Percentiles rank a stretch among this genome's conserved stretches.
Conservation (phyloP, 1,140 invertebrate genomes). For the Pachyrhynchus sulphureomaculatus region DNA sequence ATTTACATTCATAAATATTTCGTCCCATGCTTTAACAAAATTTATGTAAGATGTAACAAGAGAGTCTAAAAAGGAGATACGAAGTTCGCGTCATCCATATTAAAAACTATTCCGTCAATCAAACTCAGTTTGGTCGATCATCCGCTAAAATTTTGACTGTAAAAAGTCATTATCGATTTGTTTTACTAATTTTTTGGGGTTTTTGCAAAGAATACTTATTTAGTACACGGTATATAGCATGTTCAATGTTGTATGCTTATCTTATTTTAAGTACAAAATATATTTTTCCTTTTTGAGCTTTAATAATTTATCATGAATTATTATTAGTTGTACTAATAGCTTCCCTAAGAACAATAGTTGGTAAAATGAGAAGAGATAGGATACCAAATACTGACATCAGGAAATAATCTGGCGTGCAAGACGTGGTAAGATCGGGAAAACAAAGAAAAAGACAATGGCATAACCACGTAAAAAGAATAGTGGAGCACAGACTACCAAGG, state of each 20-base stretch:
- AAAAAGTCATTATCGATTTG: slow-evolving; percentile 38
- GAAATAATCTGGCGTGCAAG: too few relatives aligned
- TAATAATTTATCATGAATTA: not conserved
- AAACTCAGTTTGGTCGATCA: slow-evolving; percentile 30
- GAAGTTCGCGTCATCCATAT: slow-evolving; percentile 34
- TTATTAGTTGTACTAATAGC: too few relatives aligned
- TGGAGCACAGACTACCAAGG: too few relatives aligned
- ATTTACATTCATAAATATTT: slow-evolving; percentile 40
- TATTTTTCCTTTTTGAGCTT: not conserved
- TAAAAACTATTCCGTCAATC: slow-evolving; percentile 36
- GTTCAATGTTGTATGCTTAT: not conserved
- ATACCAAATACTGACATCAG: too few relatives aligned
- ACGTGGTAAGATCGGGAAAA: too few relatives aligned
- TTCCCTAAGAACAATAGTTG: too few relatives aligned
- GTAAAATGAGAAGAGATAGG: too few relatives aligned
- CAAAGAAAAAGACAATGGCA: too few relatives aligned
- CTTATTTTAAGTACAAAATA: too few relatives aligned
- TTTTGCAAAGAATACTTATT: slow-evolving; percentile 8
- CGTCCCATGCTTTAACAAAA: slow-evolving; percentile 33
- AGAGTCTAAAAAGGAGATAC: slow-evolving; percentile 36
- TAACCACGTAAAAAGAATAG: too few relatives aligned
- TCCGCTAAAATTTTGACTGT: slow-evolving; percentile 32
- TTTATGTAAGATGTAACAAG: slow-evolving; percentile 36
- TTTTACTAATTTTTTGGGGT: slow-evolving; percentile 34
- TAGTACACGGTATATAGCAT: not conserved